Evolutionary conservation across 2,797 vertebrate species (phyloP).

Genomic region (Artibeus jamaicensis): DNA sequence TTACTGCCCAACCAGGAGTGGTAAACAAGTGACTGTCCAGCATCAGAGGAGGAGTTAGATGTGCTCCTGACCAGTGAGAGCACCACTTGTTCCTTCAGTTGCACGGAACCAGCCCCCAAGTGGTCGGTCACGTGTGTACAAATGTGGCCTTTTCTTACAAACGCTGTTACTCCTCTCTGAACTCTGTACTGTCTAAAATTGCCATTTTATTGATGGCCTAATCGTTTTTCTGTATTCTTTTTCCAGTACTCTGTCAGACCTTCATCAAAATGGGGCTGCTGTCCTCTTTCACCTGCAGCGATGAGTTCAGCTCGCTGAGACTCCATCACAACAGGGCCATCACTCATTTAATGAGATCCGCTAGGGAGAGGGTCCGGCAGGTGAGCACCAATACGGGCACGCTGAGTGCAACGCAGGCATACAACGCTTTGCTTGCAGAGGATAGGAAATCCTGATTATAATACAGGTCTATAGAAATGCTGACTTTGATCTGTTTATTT

Average conservation of each 20-base stretch:
- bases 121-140: neutral
- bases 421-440: neutral
- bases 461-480: neutral
- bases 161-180: neutral
- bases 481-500: neutral
- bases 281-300: slow-evolving; percentile 93
- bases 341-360: slow-evolving; percentile 91
- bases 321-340: slow-evolving; percentile 96
- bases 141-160: neutral
- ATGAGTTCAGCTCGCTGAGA: slow-evolving; percentile 95
- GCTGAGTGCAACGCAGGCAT: neutral
- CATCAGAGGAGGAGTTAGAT: neutral
- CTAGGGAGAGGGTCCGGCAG: slow-evolving; percentile 85
- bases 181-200: neutral
- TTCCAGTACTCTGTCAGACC: slow-evolving; percentile 88
- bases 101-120: neutral
- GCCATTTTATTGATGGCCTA: neutral
- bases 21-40: neutral
- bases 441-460: neutral
- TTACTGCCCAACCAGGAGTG: neutral
- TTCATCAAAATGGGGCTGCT: slow-evolving; percentile 93
- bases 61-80: no score
- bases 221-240: slow-evolving; percentile 6
- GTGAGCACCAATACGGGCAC: slow-evolving; percentile 75
- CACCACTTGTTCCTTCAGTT: neutral